phyloP scores from a whole-genome alignment of 2,113 vertebrate species.

The Gymnocephalus cernua region DNA sequence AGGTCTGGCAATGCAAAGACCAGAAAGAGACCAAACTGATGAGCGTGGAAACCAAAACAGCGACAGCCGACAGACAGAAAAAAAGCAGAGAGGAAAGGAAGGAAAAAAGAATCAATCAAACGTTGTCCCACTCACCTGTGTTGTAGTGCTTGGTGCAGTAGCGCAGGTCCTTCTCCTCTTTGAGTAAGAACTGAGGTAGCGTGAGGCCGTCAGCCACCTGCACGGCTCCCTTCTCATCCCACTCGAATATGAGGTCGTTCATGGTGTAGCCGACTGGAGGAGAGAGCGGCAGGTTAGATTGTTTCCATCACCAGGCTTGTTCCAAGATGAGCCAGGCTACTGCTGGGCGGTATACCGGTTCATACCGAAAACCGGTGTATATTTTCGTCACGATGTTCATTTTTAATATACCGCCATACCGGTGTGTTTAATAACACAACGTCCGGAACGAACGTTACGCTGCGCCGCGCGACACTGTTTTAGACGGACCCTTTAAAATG shows the following conservation, averaged over 20 bases:
- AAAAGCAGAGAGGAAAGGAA: too few relatives aligned
- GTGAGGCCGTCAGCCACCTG: slow-evolving; percentile 97
- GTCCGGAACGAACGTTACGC: too few relatives aligned
- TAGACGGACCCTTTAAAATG: too few relatives aligned
- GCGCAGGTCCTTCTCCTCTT: slow-evolving; percentile 97
- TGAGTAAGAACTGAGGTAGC: slow-evolving; percentile 96
- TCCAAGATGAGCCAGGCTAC: too few relatives aligned
- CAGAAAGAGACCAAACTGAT: too few relatives aligned
- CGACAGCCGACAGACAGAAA: neutral
- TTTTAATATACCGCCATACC: too few relatives aligned
- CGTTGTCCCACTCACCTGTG: slow-evolving; percentile 86
- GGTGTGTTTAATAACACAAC: too few relatives aligned
- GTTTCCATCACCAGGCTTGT: neutral
- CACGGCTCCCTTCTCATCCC: slow-evolving; percentile 97
- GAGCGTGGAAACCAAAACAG: neutral
- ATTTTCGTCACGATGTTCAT: too few relatives aligned
- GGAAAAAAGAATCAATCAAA: neutral
- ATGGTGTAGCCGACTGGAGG: slow-evolving; percentile 96
- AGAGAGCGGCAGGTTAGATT: slow-evolving; percentile 28
- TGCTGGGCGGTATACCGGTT: too few relatives aligned
- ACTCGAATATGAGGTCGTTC: slow-evolving; percentile 99
- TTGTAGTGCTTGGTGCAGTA: slow-evolving; percentile 99
- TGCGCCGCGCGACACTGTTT: too few relatives aligned
- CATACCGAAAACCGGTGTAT: too few relatives aligned
- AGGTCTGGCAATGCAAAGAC: too few relatives aligned